Evolutionary conservation across 2,113 vertebrate genomes (phyloP), one percentile per base, ranked within the genome.

Genomic region (Oreochromis niloticus): DNA sequence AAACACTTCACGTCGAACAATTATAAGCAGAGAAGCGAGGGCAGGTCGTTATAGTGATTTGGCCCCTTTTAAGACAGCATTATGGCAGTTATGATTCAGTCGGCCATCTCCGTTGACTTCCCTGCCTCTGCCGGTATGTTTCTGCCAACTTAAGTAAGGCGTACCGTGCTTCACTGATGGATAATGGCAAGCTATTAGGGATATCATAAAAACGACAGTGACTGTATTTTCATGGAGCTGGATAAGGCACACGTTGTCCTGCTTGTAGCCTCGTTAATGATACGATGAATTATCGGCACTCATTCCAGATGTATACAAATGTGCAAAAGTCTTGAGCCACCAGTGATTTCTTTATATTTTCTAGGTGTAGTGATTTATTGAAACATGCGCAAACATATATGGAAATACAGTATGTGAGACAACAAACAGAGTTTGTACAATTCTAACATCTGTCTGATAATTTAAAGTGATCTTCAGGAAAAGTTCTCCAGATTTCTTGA

Each of bases 31-130:
- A 32, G 61, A 30, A 55, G 43, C 11, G 7, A 85, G 46, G 54
- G 34, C 50, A 27, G 57, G 13, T 82, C 30, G 7, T 86, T 54
- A 46, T 78, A 34, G 75, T 48, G 73, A 83, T 89, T 63, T 80
- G 83, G 54, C 39, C 36, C 63, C 22, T 86, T 85, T 83, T 19
- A 91, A 75, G 83, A 54, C 57, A 68, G 6, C 7, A n/a, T 87
- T 81, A 86, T 82, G 81, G 82, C 24, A 66, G 59, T 81, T 81
- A 27, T 88, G 84, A 88, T 88, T 86, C 46, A 63, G 61, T 80
- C 32, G 11, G 36, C 81, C 48, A n/a, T 63, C 71, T 87, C 79
- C 71, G 54, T 34, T 24, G 56, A 85, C 82, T 61, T 48, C 55
- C 61, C 22, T 78, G 78, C 79, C 39, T 32, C 56, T 61, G 68